phyloP scores from a whole-genome alignment of 2,888 invertebrate species.

The Geophilus truncorum region DNA sequence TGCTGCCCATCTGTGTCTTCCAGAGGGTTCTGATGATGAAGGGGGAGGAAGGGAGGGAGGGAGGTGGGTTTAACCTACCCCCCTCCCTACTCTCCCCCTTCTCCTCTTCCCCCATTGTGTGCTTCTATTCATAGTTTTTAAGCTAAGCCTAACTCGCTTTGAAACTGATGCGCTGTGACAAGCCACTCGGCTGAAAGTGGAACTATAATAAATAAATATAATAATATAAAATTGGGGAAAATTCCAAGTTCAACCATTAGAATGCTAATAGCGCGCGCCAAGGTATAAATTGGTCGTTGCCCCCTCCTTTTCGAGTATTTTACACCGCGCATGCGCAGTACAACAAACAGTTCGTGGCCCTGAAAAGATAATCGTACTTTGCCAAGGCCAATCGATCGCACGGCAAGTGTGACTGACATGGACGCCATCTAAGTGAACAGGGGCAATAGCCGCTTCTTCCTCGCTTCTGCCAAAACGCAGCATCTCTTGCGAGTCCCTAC shows the following conservation, averaged over 20 bases:
- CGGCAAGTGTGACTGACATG: not conserved
- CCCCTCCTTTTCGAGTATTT: not conserved
- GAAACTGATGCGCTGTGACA: not conserved
- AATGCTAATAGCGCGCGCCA: too few relatives aligned
- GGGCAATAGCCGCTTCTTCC: not conserved
- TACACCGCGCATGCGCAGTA: not conserved
- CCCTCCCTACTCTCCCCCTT: not conserved
- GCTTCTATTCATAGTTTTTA: not conserved
- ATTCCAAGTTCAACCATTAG: too few relatives aligned
- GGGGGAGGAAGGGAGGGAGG: not conserved
- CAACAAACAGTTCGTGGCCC: not conserved
- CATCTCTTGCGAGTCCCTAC: not conserved
- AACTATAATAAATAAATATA: not conserved
- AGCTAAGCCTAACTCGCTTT: not conserved
- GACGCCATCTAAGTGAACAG: not conserved
- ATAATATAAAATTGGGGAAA: not conserved
- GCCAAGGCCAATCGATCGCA: not conserved
- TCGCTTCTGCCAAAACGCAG: not conserved
- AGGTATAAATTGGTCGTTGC: not conserved
- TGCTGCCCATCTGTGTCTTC: conserved; percentile 5
- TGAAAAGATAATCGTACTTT: conserved; percentile 4
- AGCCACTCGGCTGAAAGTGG: not conserved
- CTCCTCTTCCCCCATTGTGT: not conserved
- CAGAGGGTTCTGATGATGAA: not conserved
- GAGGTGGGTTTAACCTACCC: not conserved